These are phyloP conservation scores for Cataglyphis altisquamis DNA, from an alignment of 2,888 invertebrate genomes.

Conservation along the genomic window DNA sequence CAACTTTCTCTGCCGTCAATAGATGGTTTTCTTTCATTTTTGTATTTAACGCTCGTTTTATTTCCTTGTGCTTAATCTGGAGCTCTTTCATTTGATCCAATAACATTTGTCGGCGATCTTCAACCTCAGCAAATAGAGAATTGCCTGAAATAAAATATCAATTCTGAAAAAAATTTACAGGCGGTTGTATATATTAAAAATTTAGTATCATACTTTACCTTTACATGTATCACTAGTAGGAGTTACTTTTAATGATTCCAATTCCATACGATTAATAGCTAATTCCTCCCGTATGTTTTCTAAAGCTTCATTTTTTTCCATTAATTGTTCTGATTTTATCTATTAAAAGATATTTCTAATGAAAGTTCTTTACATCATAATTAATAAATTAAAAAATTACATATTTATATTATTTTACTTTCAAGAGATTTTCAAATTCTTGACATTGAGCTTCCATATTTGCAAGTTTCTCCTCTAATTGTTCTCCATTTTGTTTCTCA, in stretches of 20 bases:
- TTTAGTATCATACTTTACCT: slow-evolving; percentile 66
- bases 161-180: neutral
- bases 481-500: slow-evolving; percentile 54
- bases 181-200: neutral
- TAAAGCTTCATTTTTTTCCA: slow-evolving; percentile 70
- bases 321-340: slow-evolving; percentile 53
- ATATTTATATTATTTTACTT: slow-evolving; percentile 54
- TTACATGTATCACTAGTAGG: slow-evolving; percentile 72
- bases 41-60: slow-evolving; percentile 71
- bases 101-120: slow-evolving; percentile 78
- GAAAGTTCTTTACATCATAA: neutral
- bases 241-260: slow-evolving; percentile 68
- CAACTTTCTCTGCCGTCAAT: slow-evolving; percentile 73
- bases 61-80: slow-evolving; percentile 72
- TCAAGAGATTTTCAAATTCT: slow-evolving; percentile 64
- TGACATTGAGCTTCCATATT: slow-evolving; percentile 58
- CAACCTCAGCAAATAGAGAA: slow-evolving; percentile 83
- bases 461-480: slow-evolving; percentile 59
- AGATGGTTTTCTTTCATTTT: slow-evolving; percentile 76
- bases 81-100: slow-evolving; percentile 75
- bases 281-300: slow-evolving; percentile 77
- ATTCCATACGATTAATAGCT: slow-evolving; percentile 70
- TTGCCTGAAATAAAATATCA: slow-evolving; percentile 72
- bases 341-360: slow-evolving; percentile 32
- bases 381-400: neutral